A percentile compares a stretch with the other conserved stretches of the same genome.
These are phyloP conservation scores for Xenops minutus DNA, from an alignment of 2,797 vertebrate species.

Conservation along the genomic window DNA sequence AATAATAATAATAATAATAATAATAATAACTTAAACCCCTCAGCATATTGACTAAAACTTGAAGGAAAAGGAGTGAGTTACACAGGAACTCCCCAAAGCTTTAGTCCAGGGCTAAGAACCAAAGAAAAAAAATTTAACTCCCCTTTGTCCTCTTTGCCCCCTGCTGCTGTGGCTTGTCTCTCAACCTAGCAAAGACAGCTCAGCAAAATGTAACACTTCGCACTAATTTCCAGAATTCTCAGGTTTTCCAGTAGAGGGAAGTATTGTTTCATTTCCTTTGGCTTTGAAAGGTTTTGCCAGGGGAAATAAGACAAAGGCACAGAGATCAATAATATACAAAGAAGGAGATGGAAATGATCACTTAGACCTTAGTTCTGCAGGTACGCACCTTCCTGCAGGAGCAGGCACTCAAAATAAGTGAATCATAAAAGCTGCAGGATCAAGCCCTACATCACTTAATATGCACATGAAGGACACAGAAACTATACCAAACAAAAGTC, in stretches of 20 bases:
- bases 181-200: background rate
- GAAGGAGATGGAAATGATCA: background rate
- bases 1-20: background rate
- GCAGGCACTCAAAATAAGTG: background rate
- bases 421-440: background rate
- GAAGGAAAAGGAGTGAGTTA: background rate
- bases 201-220: background rate
- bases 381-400: background rate
- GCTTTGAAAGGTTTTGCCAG: background rate
- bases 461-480: background rate
- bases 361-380: background rate
- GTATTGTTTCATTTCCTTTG: conserved; percentile 55
- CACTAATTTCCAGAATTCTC: background rate
- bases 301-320: background rate
- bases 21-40: background rate
- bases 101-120: background rate
- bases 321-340: background rate
- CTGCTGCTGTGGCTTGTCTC: background rate
- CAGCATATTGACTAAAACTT: background rate
- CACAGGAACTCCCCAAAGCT: background rate
- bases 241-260: conserved; percentile 65
- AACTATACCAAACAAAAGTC: background rate
- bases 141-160: background rate
- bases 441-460: background rate
- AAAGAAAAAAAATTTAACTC: background rate